These are phyloP conservation scores for Taurulus bubalis DNA, from an alignment of 2,113 vertebrate species.

Conservation along the genomic window DNA sequence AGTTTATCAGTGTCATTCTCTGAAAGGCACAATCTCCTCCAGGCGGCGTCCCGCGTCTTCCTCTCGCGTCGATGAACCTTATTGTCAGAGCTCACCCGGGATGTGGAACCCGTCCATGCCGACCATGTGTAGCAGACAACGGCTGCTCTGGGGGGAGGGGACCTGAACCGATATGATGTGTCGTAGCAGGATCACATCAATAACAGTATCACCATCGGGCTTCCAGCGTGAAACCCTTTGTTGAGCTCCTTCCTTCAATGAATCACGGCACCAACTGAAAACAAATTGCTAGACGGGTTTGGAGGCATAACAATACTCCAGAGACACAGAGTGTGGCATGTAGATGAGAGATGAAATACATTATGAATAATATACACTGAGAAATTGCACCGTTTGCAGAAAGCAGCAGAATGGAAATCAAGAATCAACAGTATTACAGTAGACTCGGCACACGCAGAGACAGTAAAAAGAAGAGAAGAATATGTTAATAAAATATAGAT, in stretches of 20 bases:
- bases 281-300: slow-evolving; percentile 30
- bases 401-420: slow-evolving; percentile 17
- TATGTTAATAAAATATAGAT: background rate
- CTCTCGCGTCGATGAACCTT: slow-evolving; percentile 24
- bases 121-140: slow-evolving; percentile 27
- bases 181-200: slow-evolving; percentile 25
- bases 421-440: slow-evolving; percentile 24
- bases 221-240: slow-evolving; percentile 10
- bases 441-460: background rate
- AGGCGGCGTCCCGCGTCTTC: slow-evolving; percentile 41
- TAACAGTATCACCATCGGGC: slow-evolving; percentile 4
- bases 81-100: slow-evolving; percentile 53
- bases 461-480: background rate
- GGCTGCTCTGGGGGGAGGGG: background rate
- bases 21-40: slow-evolving; percentile 22
- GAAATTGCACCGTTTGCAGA: slow-evolving; percentile 12
- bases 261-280: slow-evolving; percentile 15
- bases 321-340: slow-evolving; percentile 34
- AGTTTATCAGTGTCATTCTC: slow-evolving; percentile 62
- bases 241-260: slow-evolving; percentile 30
- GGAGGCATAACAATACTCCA: slow-evolving; percentile 33
- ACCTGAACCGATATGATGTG: slow-evolving; percentile 23
- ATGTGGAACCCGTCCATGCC: slow-evolving; percentile 37
- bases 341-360: slow-evolving; percentile 48
- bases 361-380: slow-evolving; percentile 36